These are phyloP conservation scores for Sisyra nigra DNA, from an alignment of 2,888 invertebrate species.

Conservation along the genomic window DNA sequence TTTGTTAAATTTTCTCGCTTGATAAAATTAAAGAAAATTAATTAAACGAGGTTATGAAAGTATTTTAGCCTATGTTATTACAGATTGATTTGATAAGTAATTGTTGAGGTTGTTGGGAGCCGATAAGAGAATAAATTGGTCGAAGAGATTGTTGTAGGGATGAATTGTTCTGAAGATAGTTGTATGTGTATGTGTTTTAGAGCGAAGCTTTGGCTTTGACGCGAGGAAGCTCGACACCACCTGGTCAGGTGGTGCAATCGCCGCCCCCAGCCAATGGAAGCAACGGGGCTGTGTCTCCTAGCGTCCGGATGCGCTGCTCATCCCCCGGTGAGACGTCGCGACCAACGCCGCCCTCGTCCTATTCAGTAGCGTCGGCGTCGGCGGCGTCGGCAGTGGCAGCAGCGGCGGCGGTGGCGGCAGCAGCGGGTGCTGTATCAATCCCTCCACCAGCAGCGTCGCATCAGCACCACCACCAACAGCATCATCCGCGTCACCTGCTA, in stretches of 20 bases:
- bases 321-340: neutral
- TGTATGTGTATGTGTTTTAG: constrained; percentile 24
- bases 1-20: too few relatives aligned
- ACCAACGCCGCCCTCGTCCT: constrained; percentile 25
- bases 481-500: constrained; percentile 25
- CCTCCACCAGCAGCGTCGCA: constrained; percentile 21
- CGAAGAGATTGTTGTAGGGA: too few relatives aligned
- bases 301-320: neutral
- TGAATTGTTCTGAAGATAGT: neutral
- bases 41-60: too few relatives aligned
- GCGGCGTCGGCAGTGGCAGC: constrained; percentile 18
- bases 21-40: too few relatives aligned
- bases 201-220: constrained; percentile 51
- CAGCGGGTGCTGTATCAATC: constrained; percentile 25
- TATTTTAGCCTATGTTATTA: too few relatives aligned
- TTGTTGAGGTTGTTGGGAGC: too few relatives aligned
- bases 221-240: constrained; percentile 29
- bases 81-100: too few relatives aligned
- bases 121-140: too few relatives aligned
- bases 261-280: constrained; percentile 1
- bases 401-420: constrained; percentile 33
- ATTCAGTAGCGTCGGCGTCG: constrained; percentile 20
- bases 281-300: too few relatives aligned
- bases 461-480: constrained; percentile 24
- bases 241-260: constrained; percentile 10